Base-by-base conservation (phyloP, 2,888 invertebrate genomes). In the Taenaris catops region DNA sequence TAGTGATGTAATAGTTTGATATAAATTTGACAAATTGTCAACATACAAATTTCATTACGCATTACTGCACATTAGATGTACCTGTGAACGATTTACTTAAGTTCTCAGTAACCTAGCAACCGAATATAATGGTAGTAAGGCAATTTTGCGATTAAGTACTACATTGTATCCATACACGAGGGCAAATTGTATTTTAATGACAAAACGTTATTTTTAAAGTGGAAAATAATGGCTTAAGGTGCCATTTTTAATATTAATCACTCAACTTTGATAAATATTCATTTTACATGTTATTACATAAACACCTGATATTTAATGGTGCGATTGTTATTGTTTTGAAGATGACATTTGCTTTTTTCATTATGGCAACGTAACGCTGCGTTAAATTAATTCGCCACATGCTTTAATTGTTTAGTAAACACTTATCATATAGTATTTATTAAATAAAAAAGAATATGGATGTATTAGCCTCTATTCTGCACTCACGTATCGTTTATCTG, bases 161-260 rank as follows among this genome's bases (percentile, higher is more conserved):
- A 45, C 36, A 32, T 35, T 33, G 39, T 35, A 26, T 21, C 16
- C 26, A 20, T 31, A 27, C 31, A 31, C 33, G 9, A 19, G 8
- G 14, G 40, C 26, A 40, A 43, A 46, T 46, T 43, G 46, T 43
- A 34, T 35, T 43, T 43, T 46, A 43, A 46, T 40, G 35, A 24
- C 24, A 39, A 42, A 36, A 39, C 36, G 26, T 43, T 37, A 24
- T 32, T 37, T 40, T 43, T 34, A 28, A 42, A 42, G 33, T 32
- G 36, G 24, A 34, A 43, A 37, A 43, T 37, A 43, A 43, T 40
- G 17, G 34, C 31, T 21, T 9, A 8, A 34, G 36, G 36, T 29
- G 36, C 14, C 26, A 40, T 33, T 25, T 36, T 17, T 18, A 24
- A 21, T 37, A 39, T 43, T 31, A 26, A 37, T 43, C 34, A 40